Conservation (phyloP, 2,797 vertebrate species). For the Pipistrellus pipistrellus region DNA sequence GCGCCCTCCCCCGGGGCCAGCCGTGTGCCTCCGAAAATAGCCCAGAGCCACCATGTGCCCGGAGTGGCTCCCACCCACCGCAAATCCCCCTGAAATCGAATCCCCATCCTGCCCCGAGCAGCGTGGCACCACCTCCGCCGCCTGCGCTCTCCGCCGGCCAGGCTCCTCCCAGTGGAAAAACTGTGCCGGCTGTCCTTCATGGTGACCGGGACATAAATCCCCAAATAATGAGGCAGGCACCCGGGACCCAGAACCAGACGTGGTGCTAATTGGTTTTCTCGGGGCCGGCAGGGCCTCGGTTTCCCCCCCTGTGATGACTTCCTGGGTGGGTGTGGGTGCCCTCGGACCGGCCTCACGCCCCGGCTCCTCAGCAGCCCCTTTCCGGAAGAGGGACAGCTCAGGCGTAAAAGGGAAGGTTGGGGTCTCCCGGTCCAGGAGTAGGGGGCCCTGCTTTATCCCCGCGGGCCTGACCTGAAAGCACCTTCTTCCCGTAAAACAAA, state of each 20-base stretch:
- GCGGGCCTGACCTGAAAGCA: not conserved
- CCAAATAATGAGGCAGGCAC: conserved; percentile 81
- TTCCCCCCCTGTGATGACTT: not conserved
- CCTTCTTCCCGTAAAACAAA: not conserved
- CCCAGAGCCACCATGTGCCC: conserved; percentile 75
- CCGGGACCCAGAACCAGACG: conserved; percentile 72
- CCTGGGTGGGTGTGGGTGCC: not conserved
- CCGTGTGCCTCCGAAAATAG: conserved; percentile 81
- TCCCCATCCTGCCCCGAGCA: conserved; percentile 76
- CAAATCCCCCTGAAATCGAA: conserved; percentile 84
- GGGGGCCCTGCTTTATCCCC: not conserved
- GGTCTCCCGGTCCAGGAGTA: not conserved
- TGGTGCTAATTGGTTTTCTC: conserved; percentile 67
- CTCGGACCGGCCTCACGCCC: not conserved
- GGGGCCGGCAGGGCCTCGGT: conserved; percentile 26
- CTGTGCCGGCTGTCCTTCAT: conserved; percentile 81
- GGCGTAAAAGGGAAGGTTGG: not conserved
- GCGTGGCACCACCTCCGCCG: conserved; percentile 63
- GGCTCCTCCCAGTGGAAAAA: conserved; percentile 65
- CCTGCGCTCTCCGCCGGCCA: conserved; percentile 50
- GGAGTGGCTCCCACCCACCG: conserved; percentile 70
- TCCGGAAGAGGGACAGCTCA: not conserved
- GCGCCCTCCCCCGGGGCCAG: conserved; percentile 11
- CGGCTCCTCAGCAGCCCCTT: not conserved
- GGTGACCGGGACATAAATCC: conserved; percentile 82